Evolutionary conservation across 2,888 invertebrate species (phyloP), one percentile per base, ranked within the genome.

Genomic region (Pandemis heparana): DNA sequence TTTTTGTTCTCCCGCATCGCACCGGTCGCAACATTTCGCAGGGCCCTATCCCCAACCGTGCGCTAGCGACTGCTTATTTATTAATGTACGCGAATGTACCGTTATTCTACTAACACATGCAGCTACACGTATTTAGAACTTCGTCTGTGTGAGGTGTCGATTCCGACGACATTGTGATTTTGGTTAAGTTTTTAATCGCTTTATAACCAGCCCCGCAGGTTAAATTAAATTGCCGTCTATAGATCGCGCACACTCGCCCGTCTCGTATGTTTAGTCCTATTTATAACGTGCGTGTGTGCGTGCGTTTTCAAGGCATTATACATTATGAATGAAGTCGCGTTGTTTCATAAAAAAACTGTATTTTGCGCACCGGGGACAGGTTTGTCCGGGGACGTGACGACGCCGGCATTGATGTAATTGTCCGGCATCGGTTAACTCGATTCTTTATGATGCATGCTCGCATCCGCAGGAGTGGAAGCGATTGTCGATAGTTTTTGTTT

Each of bases 321-420:
- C 90, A 94, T 92, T 92, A 92, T 94, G 94, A 94, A 94, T 94
- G 94, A 92, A 93, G 92, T 87, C 85, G 86, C 84, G 87, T 87
- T 88, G 89, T 87, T 90, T 85, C 80, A 90, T 87, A 88, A 88
- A 89, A 89, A 90, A 89, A 90, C 87, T 84, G 89, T 89, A 90
- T 91, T 88, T 87, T 87, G 86, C 87, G 83, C 88, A 86, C 79
- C 80, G 83, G 69, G 81, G 86, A 92, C 92, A 85, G 91, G 92
- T 92, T 89, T 87, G 88, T 87, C 86, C 82, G 83, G 79, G 84
- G 68, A 87, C 88, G 89, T 89, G 91, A 89, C 86, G 85, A 83
- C 84, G 80, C 82, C 85, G 82, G 86, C 87, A 88, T 90, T 89
- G 88, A 89, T 89, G 91, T 90, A 90, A 91, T 92, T 92, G 89